phyloP scores from a whole-genome alignment of 1,140 invertebrate species.

The Meloidogyne hapla region DNA sequence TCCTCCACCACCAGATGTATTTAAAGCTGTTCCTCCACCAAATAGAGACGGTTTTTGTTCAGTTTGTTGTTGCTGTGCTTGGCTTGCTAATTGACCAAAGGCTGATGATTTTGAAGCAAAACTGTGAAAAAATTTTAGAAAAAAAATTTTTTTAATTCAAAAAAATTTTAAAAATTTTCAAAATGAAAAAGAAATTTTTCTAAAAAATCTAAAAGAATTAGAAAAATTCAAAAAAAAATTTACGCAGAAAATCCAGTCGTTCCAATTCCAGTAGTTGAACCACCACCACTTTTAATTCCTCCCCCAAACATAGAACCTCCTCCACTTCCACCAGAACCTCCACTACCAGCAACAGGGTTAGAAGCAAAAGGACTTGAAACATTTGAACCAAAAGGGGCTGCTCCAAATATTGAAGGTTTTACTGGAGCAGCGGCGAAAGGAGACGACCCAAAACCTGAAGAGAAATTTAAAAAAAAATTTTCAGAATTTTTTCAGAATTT shows the following conservation, averaged over 20 bases:
- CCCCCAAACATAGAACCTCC: conserved; percentile 22
- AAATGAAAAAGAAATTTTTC: too few species aligned
- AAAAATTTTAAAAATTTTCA: too few species aligned
- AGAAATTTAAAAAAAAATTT: too few species aligned
- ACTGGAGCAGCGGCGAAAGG: not conserved
- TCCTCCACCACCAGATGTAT: not conserved
- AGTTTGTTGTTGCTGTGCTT: conserved; percentile 20
- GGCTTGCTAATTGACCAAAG: conserved; percentile 21
- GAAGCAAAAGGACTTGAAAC: conserved; percentile 6
- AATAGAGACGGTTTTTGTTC: not conserved
- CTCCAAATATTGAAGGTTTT: not conserved
- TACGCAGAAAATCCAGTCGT: conserved; percentile 18
- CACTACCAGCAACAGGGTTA: not conserved
- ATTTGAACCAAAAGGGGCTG: not conserved
- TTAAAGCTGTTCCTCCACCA: not conserved
- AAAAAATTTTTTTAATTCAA: not conserved
- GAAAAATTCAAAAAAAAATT: not conserved
- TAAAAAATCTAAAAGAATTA: not conserved
- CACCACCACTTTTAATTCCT: not conserved
- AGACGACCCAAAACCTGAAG: not conserved
- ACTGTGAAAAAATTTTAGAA: not conserved
- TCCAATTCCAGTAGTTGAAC: not conserved
- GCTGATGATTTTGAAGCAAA: conserved; percentile 21
- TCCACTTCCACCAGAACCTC: not conserved
- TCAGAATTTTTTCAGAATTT: too few species aligned